Percentiles rank a stretch among this genome's conserved stretches.
These are phyloP conservation scores for Agrotis puta DNA, from an alignment of 2,888 invertebrate genomes.

Conservation along the genomic window DNA sequence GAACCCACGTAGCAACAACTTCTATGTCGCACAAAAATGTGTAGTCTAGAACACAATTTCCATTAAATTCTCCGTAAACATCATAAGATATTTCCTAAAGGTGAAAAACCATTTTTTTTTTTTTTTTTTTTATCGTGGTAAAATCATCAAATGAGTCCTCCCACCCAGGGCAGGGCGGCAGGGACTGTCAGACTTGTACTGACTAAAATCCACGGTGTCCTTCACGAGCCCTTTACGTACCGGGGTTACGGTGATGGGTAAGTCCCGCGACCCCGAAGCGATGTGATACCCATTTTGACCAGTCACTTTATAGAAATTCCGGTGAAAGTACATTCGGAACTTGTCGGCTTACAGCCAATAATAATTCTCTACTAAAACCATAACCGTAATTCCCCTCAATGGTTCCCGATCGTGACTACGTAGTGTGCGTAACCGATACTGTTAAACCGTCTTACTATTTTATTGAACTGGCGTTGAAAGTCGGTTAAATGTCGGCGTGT, in stretches of 20 bases:
- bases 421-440: constrained; percentile 55
- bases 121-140: no score
- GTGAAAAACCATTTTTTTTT: no score
- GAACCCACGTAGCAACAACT: background rate
- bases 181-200: no score
- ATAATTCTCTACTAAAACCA: constrained; percentile 53
- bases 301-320: constrained; percentile 6
- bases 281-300: constrained; percentile 5
- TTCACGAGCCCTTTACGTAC: no score
- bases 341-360: constrained; percentile 33
- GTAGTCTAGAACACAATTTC: no score
- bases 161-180: no score
- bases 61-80: no score
- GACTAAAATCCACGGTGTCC: no score
- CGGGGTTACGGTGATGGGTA: no score
- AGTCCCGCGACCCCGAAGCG: no score
- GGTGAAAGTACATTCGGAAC: constrained; percentile 51
- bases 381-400: constrained; percentile 52
- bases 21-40: background rate
- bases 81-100: no score
- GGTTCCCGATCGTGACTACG: constrained; percentile 52
- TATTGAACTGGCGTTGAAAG: constrained; percentile 48
- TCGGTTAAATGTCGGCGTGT: constrained; percentile 30
- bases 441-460: constrained; percentile 46
- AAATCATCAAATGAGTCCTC: no score